These are phyloP conservation scores for Botrylloides violaceus DNA, from an alignment of 23 tunicate genomes.

Conservation along the genomic window DNA sequence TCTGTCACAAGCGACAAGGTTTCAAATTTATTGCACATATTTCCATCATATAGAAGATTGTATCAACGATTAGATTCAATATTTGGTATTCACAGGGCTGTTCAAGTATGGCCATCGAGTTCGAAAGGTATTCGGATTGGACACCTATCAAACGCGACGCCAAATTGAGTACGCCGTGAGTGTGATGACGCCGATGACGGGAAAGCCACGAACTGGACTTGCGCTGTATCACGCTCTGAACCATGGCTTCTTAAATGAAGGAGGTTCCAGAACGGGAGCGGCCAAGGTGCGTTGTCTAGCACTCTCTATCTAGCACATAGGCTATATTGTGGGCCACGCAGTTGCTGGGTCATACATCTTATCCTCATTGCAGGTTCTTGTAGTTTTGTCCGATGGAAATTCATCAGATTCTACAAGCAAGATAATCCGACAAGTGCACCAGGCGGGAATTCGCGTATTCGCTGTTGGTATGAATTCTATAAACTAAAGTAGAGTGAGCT, in stretches of 20 bases:
- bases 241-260: constrained; percentile 34
- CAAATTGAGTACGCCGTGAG: constrained; percentile 34
- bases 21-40: too few relatives aligned
- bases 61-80: too few relatives aligned
- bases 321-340: background rate
- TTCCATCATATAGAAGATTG: too few relatives aligned
- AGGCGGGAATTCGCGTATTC: constrained; percentile 54
- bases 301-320: background rate
- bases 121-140: constrained; percentile 38
- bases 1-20: too few relatives aligned
- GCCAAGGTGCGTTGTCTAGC: constrained; percentile 32
- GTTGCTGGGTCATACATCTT: background rate
- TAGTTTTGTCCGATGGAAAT: constrained; percentile 61
- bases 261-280: constrained; percentile 56
- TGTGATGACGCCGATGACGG: constrained; percentile 28
- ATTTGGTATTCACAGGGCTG: constrained; percentile 11
- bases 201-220: constrained; percentile 36
- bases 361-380: constrained; percentile 33
- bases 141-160: constrained; percentile 13
- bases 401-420: constrained; percentile 43
- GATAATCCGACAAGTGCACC: constrained; percentile 23
- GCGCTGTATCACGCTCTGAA: constrained; percentile 36
- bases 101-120: constrained; percentile 39
- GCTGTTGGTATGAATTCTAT: constrained; percentile 56
- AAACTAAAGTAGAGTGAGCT: too few relatives aligned